These are phyloP conservation scores for Acrobasis consociella DNA, from an alignment of 2,888 invertebrate species.

Conservation along the genomic window DNA sequence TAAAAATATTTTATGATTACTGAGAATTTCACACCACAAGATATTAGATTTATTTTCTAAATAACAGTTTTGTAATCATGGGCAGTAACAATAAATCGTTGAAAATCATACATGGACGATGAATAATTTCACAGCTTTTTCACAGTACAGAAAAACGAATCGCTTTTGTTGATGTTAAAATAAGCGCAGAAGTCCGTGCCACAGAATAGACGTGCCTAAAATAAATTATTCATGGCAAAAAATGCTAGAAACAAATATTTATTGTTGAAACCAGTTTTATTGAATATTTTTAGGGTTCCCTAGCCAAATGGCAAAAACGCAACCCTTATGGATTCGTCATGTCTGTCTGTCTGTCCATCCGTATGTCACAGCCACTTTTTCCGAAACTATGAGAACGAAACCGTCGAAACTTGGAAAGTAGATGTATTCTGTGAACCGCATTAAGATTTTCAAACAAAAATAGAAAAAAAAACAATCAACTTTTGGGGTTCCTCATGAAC, in stretches of 20 bases:
- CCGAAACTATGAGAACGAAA: no score
- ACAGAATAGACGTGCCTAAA: constrained; percentile 3
- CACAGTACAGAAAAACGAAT: neutral
- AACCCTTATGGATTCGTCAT: no score
- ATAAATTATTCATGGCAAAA: constrained; percentile 25
- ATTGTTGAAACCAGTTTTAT: neutral
- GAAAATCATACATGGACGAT: neutral
- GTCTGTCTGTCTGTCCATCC: no score
- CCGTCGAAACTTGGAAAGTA: no score
- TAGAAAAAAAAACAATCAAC: no score
- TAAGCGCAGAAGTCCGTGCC: neutral
- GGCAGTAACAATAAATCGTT: neutral
- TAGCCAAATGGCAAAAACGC: no score
- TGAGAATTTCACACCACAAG: neutral
- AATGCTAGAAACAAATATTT: constrained; percentile 14
- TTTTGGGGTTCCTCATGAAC: no score
- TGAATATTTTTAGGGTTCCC: no score
- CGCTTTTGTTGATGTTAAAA: neutral
- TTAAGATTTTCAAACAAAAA: no score
- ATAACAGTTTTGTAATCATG: neutral
- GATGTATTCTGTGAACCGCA: no score
- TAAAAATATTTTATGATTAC: no score
- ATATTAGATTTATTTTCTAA: constrained; percentile 1
- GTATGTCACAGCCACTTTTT: no score
- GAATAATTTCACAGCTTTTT: neutral